Conservation (phyloP, 2,113 vertebrate genomes). For the Sinocyclocheilus anshuiensis region DNA sequence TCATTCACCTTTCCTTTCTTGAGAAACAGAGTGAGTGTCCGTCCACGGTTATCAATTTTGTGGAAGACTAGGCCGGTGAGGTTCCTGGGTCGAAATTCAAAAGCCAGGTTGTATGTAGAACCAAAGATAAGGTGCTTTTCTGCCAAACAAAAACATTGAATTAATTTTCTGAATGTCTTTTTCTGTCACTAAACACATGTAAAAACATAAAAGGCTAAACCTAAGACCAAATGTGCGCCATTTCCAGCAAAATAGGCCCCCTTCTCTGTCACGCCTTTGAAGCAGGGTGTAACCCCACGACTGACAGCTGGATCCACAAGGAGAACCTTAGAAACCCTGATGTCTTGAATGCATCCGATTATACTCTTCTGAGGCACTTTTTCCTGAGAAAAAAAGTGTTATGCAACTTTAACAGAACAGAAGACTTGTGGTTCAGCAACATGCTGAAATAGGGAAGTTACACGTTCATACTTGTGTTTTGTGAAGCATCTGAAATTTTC, state of each 20-base stretch:
- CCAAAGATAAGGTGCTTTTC: constrained; percentile 70
- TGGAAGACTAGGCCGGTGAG: constrained; percentile 79
- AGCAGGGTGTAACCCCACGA: constrained; percentile 74
- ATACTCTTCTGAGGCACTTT: constrained; percentile 77
- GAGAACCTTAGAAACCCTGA: constrained; percentile 76
- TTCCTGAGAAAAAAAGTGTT: constrained; percentile 52
- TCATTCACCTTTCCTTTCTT: constrained; percentile 76
- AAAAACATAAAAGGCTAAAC: constrained; percentile 62
- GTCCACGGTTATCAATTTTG: constrained; percentile 60
- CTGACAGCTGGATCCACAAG: constrained; percentile 68
- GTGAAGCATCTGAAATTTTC: constrained; percentile 54
- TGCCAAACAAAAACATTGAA: constrained; percentile 53
- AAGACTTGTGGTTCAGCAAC: not conserved
- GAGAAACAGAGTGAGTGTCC: constrained; percentile 78
- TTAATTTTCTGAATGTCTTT: not conserved
- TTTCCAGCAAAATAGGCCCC: constrained; percentile 82
- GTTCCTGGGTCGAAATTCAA: constrained; percentile 79
- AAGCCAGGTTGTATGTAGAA: constrained; percentile 76
- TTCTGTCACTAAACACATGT: not conserved
- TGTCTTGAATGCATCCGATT: constrained; percentile 81
- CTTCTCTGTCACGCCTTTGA: constrained; percentile 65
- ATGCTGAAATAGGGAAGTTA: not conserved
- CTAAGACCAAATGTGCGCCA: constrained; percentile 78
- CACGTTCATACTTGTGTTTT: constrained; percentile 50
- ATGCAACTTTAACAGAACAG: not conserved